Conservation (phyloP, 2,888 invertebrate species). For the Pocota personata region DNA sequence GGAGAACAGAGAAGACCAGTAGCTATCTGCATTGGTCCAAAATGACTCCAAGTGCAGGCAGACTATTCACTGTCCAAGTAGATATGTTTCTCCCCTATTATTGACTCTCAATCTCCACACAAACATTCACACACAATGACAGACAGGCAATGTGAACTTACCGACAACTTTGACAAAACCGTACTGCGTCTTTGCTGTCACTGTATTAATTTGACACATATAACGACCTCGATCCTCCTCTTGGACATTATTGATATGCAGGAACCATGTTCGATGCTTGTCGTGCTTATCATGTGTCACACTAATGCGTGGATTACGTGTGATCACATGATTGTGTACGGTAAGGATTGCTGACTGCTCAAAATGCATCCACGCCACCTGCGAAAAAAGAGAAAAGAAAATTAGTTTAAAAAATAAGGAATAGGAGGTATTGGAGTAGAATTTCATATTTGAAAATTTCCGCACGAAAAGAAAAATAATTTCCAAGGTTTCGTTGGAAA, state of each 20-base stretch:
- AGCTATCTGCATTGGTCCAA: slow-evolving; percentile 17
- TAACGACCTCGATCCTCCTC: slow-evolving; percentile 96
- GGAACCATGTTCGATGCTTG: slow-evolving; percentile 93
- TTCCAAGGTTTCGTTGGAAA: no score
- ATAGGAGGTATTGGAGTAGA: neutral
- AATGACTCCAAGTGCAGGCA: neutral
- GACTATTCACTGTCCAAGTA: neutral
- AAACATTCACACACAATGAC: slow-evolving; percentile 10
- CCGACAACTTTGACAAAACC: slow-evolving; percentile 96
- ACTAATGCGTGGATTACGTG: slow-evolving; percentile 94
- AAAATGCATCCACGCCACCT: slow-evolving; percentile 99
- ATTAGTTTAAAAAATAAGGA: neutral
- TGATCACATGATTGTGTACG: slow-evolving; percentile 97
- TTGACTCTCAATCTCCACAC: slow-evolving; percentile 47
- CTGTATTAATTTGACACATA: slow-evolving; percentile 97
- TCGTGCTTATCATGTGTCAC: slow-evolving; percentile 94
- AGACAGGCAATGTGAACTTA: slow-evolving; percentile 82
- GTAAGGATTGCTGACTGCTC: slow-evolving; percentile 96
- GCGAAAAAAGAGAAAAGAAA: slow-evolving; percentile 77
- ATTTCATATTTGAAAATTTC: no score
- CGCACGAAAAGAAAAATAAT: no score
- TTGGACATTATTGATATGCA: slow-evolving; percentile 95
- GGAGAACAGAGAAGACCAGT: neutral
- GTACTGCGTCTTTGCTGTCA: slow-evolving; percentile 95
- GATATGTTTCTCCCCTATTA: slow-evolving; percentile 21